These are phyloP conservation scores for Tiliacea aurago DNA, from an alignment of 2,888 invertebrate genomes.

Conservation along the genomic window DNA sequence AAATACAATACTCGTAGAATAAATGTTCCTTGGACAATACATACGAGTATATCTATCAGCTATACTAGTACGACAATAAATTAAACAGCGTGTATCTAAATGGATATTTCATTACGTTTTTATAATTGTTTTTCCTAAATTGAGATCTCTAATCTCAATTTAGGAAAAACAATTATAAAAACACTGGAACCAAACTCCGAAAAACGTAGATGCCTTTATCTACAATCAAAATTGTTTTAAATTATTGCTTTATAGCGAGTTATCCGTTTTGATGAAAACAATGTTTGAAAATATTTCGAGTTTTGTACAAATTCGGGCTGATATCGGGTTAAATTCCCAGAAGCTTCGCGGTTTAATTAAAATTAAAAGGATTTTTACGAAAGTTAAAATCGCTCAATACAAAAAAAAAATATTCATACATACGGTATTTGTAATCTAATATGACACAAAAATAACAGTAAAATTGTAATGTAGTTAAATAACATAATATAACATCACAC, in stretches of 20 bases:
- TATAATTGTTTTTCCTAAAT: too few species aligned
- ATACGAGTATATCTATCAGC: too few species aligned
- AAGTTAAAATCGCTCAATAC: background rate
- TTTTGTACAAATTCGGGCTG: slow-evolving; percentile 30
- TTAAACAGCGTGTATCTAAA: too few species aligned
- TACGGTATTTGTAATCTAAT: background rate
- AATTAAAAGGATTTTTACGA: slow-evolving; percentile 29
- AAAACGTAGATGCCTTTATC: slow-evolving; percentile 20
- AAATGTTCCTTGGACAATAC: too few species aligned
- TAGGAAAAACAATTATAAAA: background rate
- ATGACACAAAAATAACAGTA: background rate
- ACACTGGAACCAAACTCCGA: background rate
- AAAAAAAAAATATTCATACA: background rate
- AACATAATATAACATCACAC: too few species aligned
- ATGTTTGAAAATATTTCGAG: slow-evolving; percentile 47
- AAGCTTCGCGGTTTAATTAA: slow-evolving; percentile 31
- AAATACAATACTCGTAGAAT: too few species aligned
- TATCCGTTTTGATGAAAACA: slow-evolving; percentile 40
- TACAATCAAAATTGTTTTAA: too few species aligned
- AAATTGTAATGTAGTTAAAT: background rate
- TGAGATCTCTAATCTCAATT: background rate
- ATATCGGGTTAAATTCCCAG: slow-evolving; percentile 14
- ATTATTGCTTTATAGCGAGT: slow-evolving; percentile 22
- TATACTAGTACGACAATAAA: too few species aligned
- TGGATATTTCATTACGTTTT: background rate